Base-by-base conservation (phyloP, 2,797 vertebrate species). In the Philypnodon macrostomus region DNA sequence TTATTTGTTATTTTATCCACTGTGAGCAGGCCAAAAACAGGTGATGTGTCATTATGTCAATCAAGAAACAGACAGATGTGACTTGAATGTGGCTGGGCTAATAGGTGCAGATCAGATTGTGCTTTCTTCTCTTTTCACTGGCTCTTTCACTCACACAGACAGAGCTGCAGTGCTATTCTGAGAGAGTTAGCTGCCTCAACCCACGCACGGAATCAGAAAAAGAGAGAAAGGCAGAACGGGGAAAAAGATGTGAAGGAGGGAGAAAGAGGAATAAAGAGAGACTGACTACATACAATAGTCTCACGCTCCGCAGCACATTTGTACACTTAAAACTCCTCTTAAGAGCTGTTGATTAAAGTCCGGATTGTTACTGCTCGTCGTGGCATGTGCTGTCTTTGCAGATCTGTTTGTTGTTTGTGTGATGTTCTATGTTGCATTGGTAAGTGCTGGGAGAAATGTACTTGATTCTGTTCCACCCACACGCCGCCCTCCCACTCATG, bases 131-230 rank as follows among this genome's bases (percentile, higher is more conserved):
- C 70, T 57, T 79, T 78, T 75, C 73, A 49, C 59, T 77, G 65
- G 50, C 70, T 80, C 79, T 77, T 79, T 85, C 78, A 79, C 83
- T 64, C 81, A 83, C 84, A 82, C 84, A 88, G 86, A 85, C 88
- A 85, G 89, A 85, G 82, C 89, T 89, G 90, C 89, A 89, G 77
- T 91, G 89, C 90, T 92, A 90, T 91, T 91, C 90, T 89, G 86
- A 91, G 89, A 91, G 89, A 90, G 88, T 88, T 90, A 88, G 88
- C 88, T 88, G 88, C 88, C 79, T 88, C 89, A 90, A 72, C 90
- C 90, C 90, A 92, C 90, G 89, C 90, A 90, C 85, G 53, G 79
- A 89, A 89, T 90, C 88, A 77, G 87, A 88, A 86, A 87, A 85
- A 86, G 85, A 85, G 81, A 82, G 81, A 85, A 75, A 79, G 69